Evolutionary conservation across 2,888 invertebrate species (phyloP), one percentile per base, ranked within the genome.

Genomic region (Conchocele bisecta): DNA sequence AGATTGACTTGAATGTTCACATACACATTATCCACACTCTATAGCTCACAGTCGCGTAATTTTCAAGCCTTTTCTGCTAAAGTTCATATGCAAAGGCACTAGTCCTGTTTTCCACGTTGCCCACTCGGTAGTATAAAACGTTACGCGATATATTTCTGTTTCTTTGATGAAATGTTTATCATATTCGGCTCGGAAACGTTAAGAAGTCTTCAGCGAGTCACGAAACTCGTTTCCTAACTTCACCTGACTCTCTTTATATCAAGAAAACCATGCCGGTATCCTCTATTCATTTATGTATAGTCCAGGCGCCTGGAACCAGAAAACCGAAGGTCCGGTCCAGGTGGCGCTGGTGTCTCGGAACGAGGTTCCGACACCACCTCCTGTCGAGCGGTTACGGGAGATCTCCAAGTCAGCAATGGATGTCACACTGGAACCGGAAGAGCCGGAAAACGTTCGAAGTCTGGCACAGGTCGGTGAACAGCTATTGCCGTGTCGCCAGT

Each of bases 221-320:
- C n/a, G 15, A 15, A 56, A 6, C 13, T 17, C 24, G 5, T 24
- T 17, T n/a, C 33, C 4, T 17, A 31, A 13, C 1, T 35, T 60
- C 11, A 28, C 9, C 7, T 17, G n/a, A 44, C 6, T 0, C 15
- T 57, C 9, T 57, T 22, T 54, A 2, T 35, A 15, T 17, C 33
- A n/a, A 20, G n/a, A 15, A 35, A 61, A 26, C n/a, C 11, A 56
- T n/a, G 17, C 22, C 33, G 29, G n/a, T 24, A 6, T 56, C 9
- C 15, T 44, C 13, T 60, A 17, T 26, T 33, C 17, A 17, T 41
- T 46, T 46, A 37, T 53, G 46, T 50, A 9, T 46, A 85, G 85
- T 15, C 84, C 83, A 7, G 83, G 83, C 3, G 72, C 81, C 1
- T 86, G 85, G 85, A 86, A 86, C 59, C 48, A 68, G 24, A 65